Evolutionary conservation across 2,888 invertebrate genomes (phyloP).

Genomic region (Melanostoma mellinum): DNA sequence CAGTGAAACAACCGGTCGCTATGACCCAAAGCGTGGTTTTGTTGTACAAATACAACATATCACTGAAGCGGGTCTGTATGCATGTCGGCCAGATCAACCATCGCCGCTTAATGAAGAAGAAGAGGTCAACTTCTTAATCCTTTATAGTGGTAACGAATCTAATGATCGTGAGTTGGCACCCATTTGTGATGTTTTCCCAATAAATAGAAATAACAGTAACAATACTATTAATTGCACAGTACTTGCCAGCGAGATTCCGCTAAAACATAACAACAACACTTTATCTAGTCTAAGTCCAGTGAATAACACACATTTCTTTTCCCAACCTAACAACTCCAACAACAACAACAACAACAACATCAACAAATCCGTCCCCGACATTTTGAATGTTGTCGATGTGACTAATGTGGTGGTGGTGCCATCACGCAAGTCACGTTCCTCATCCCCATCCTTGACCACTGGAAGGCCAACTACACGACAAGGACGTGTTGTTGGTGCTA

Average conservation of each 20-base stretch:
- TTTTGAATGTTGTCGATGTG: slow-evolving; percentile 41
- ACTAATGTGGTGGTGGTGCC: slow-evolving; percentile 48
- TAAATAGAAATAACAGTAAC: slow-evolving; percentile 69
- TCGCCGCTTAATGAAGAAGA: slow-evolving; percentile 78
- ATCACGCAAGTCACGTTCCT: slow-evolving; percentile 59
- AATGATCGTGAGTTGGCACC: slow-evolving; percentile 80
- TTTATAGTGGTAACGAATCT: slow-evolving; percentile 80
- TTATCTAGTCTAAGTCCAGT: slow-evolving; percentile 71
- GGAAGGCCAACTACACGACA: slow-evolving; percentile 13
- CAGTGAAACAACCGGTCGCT: slow-evolving; percentile 78
- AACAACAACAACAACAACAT: slow-evolving; percentile 10
- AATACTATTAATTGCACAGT: slow-evolving; percentile 72
- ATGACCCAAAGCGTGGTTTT: slow-evolving; percentile 80
- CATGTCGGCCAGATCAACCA: slow-evolving; percentile 78
- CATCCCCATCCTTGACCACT: slow-evolving; percentile 46
- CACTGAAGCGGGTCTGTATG: slow-evolving; percentile 78
- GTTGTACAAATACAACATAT: slow-evolving; percentile 79
- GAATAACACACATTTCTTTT: slow-evolving; percentile 66
- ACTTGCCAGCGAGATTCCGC: slow-evolving; percentile 70
- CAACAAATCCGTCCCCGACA: slow-evolving; percentile 25
- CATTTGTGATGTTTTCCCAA: slow-evolving; percentile 81
- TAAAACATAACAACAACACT: slow-evolving; percentile 67
- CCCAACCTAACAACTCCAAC: slow-evolving; percentile 64
- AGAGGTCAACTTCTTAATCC: slow-evolving; percentile 74
- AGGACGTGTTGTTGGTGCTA: slow-evolving; percentile 32